A percentile compares a stretch with the other conserved stretches of the same genome.
Conservation (phyloP, 2,888 invertebrate genomes). For the Drosophila sordidula region DNA sequence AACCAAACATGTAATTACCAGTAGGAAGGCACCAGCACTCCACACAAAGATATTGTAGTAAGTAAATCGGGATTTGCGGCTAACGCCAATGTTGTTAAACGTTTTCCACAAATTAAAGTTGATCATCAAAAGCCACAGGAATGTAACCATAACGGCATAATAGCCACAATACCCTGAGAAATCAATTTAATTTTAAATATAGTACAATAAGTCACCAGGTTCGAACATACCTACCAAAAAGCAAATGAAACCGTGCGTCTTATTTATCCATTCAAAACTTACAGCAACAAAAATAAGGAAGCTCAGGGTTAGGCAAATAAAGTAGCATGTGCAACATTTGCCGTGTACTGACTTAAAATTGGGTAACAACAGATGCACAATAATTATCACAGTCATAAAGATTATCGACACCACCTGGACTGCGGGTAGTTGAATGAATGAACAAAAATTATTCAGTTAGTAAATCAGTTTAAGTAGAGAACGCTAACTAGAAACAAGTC, state of each 20-base stretch:
- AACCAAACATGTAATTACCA: constrained; percentile 68
- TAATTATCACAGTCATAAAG: constrained; percentile 89
- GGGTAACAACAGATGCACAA: constrained; percentile 27
- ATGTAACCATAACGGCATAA: constrained; percentile 90
- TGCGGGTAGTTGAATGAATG: constrained; percentile 73
- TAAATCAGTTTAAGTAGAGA: too few relatives aligned
- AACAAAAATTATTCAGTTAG: background rate
- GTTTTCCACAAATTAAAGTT: constrained; percentile 92
- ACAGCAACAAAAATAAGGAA: constrained; percentile 10
- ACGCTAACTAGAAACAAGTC: too few relatives aligned
- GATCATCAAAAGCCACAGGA: constrained; percentile 94
- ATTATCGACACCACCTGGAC: constrained; percentile 90
- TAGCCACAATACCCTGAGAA: constrained; percentile 84
- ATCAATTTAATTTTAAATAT: background rate
- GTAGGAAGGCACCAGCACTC: constrained; percentile 64
- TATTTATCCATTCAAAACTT: background rate
- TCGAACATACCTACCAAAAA: constrained; percentile 22
- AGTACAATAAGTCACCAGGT: accelerated
- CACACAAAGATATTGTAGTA: constrained; percentile 78
- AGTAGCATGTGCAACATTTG: constrained; percentile 45
- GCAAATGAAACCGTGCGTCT: background rate
- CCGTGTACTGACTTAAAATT: constrained; percentile 27
- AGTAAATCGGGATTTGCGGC: constrained; percentile 43
- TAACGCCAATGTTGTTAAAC: constrained; percentile 42
- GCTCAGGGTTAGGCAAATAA: constrained; percentile 27